Evolutionary conservation across 1,140 invertebrate species (phyloP).

Genomic region (Coptotermes formosanus): DNA sequence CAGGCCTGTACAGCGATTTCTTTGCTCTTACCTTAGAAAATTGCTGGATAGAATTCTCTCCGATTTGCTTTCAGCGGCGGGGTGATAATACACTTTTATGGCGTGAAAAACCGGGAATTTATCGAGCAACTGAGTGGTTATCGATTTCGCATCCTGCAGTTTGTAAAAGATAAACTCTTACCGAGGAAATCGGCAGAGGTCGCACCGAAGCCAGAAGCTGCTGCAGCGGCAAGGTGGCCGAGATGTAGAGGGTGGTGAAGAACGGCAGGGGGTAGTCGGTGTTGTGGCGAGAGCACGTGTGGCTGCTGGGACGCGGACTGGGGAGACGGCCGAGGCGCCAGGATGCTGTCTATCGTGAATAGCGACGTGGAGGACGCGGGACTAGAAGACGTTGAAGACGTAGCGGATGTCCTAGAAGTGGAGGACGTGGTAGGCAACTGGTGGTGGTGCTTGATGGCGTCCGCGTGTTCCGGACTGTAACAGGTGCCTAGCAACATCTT

Average conservation of each 20-base stretch:
- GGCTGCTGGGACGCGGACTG: constrained; percentile 51
- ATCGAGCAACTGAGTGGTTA: too few species aligned
- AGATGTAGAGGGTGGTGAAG: constrained; percentile 55
- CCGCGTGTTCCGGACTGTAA: not conserved
- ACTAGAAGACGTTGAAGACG: constrained; percentile 47
- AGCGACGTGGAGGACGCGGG: constrained; percentile 60
- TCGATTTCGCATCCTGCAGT: too few species aligned
- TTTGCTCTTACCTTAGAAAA: too few species aligned
- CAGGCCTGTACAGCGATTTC: too few species aligned
- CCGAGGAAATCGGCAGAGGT: constrained; percentile 72
- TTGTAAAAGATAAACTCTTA: constrained; percentile 48
- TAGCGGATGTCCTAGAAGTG: not conserved
- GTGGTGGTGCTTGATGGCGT: not conserved
- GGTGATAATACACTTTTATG: too few species aligned
- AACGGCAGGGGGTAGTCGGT: constrained; percentile 55
- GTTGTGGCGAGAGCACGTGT: constrained; percentile 43
- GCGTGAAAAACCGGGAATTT: too few species aligned
- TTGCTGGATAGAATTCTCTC: too few species aligned
- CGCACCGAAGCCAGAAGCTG: constrained; percentile 55
- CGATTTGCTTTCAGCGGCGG: too few species aligned
- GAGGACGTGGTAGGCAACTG: not conserved
- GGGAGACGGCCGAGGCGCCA: constrained; percentile 60
- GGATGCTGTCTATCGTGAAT: constrained; percentile 79
- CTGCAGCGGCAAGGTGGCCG: constrained; percentile 51
- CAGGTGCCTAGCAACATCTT: not conserved